A percentile compares a stretch with the other conserved stretches of the same genome.
These are phyloP conservation scores for Phoebastria nigripes DNA, from an alignment of 2,797 vertebrate species.

Conservation along the genomic window DNA sequence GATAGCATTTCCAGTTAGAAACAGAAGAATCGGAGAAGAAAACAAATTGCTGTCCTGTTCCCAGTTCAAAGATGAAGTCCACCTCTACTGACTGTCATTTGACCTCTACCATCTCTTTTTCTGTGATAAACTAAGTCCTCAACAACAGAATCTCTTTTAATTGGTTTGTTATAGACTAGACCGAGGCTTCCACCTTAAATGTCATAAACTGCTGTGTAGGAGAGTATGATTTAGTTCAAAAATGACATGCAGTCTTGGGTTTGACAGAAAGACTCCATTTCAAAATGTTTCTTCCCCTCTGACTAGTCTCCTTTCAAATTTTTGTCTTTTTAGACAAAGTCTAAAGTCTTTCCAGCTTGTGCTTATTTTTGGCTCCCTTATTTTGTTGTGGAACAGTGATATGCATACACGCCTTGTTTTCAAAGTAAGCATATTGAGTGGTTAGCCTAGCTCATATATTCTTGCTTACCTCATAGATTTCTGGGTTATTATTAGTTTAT, in stretches of 20 bases:
- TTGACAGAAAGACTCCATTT: neutral
- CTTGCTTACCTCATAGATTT: slow-evolving; percentile 3
- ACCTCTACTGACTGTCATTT: neutral
- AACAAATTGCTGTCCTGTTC: neutral
- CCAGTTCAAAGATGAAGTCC: neutral
- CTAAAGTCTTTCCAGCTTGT: neutral
- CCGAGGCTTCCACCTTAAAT: neutral
- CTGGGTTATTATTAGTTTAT: neutral
- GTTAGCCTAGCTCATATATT: neutral
- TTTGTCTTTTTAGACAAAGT: neutral
- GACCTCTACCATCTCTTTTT: neutral
- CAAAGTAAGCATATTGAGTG: neutral
- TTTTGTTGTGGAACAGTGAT: neutral
- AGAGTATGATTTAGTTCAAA: neutral
- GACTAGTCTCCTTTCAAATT: neutral
- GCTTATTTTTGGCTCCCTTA: neutral
- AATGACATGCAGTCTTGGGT: neutral
- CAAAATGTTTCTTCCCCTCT: neutral
- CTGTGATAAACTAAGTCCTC: neutral
- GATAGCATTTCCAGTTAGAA: neutral
- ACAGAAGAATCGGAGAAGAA: neutral
- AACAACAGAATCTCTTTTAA: neutral
- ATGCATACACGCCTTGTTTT: neutral
- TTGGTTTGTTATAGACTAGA: neutral
- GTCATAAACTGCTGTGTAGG: neutral